phyloP scores from a whole-genome alignment of 2,113 vertebrate species.

The Brachyhypopomus gauderio region DNA sequence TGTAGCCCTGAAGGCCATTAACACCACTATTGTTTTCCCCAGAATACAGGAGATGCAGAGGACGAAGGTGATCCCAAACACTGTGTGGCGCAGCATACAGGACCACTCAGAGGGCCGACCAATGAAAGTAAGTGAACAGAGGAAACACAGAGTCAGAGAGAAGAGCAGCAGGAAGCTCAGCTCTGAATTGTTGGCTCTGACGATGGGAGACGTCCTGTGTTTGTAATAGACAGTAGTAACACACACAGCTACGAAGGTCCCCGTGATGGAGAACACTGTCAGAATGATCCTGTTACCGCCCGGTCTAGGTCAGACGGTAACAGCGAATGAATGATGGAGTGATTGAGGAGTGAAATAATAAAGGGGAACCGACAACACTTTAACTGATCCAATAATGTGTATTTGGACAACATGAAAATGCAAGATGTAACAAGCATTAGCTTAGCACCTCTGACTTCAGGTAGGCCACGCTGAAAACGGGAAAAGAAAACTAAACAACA shows the following conservation, averaged over 20 bases:
- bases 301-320: too few species aligned
- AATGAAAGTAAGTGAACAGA: slow-evolving; percentile 41
- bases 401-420: too few species aligned
- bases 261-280: too few species aligned
- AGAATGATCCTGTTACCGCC: too few species aligned
- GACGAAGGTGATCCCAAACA: slow-evolving; percentile 44
- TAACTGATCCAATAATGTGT: too few species aligned
- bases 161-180: slow-evolving; percentile 45
- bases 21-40: slow-evolving; percentile 75
- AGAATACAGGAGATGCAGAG: slow-evolving; percentile 61
- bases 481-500: too few species aligned
- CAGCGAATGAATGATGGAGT: too few species aligned
- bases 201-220: slow-evolving; percentile 32
- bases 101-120: slow-evolving; percentile 34
- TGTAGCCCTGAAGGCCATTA: slow-evolving; percentile 74
- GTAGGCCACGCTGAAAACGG: too few species aligned
- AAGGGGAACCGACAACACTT: too few species aligned
- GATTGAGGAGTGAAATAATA: too few species aligned
- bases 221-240: slow-evolving; percentile 31
- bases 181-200: slow-evolving; percentile 45
- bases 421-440: too few species aligned
- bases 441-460: too few species aligned
- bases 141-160: slow-evolving; percentile 47
- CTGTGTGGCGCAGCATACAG: slow-evolving; percentile 45
- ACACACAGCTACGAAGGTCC: not conserved